These are phyloP conservation scores for Mesorhabditis sp. DNA, from an alignment of 2,888 invertebrate genomes.

Conservation along the genomic window DNA sequence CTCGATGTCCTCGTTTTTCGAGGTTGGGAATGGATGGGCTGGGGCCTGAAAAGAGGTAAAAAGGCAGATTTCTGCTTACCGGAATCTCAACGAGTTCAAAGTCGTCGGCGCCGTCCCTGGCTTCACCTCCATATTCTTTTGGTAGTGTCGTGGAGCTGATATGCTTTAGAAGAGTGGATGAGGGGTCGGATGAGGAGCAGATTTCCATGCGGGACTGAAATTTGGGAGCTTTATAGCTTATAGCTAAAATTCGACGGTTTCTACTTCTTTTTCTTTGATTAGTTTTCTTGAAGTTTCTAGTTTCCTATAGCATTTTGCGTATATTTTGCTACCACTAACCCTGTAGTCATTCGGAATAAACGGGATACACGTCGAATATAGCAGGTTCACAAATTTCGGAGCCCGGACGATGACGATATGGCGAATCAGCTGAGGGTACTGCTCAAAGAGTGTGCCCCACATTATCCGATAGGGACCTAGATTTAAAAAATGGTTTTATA, in stretches of 20 bases:
- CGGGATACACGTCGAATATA: slow-evolving; percentile 50
- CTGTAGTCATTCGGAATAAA: slow-evolving; percentile 52
- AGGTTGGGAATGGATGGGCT: slow-evolving; percentile 28
- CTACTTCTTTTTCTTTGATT: no score
- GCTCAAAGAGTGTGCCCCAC: slow-evolving; percentile 56
- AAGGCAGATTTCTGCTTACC: neutral
- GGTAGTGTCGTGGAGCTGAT: neutral
- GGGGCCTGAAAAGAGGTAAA: slow-evolving; percentile 17
- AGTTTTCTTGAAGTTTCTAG: no score
- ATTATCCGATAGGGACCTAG: slow-evolving; percentile 54
- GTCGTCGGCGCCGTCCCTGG: slow-evolving; percentile 8
- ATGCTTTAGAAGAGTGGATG: slow-evolving; percentile 11
- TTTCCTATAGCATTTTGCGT: neutral
- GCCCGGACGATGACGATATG: slow-evolving; percentile 52
- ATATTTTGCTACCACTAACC: slow-evolving; percentile 13
- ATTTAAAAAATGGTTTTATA: slow-evolving; percentile 6
- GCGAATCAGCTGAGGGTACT: slow-evolving; percentile 51
- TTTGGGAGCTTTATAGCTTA: neutral
- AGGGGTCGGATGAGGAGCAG: slow-evolving; percentile 22
- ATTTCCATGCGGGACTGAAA: slow-evolving; percentile 18
- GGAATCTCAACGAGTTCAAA: slow-evolving; percentile 5
- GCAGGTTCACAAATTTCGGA: slow-evolving; percentile 51
- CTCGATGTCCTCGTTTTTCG: slow-evolving; percentile 18
- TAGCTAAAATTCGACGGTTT: no score
- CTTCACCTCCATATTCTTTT: slow-evolving; percentile 3